phyloP scores from a whole-genome alignment of 2,113 vertebrate species.

The Campylomormyrus numenius region DNA sequence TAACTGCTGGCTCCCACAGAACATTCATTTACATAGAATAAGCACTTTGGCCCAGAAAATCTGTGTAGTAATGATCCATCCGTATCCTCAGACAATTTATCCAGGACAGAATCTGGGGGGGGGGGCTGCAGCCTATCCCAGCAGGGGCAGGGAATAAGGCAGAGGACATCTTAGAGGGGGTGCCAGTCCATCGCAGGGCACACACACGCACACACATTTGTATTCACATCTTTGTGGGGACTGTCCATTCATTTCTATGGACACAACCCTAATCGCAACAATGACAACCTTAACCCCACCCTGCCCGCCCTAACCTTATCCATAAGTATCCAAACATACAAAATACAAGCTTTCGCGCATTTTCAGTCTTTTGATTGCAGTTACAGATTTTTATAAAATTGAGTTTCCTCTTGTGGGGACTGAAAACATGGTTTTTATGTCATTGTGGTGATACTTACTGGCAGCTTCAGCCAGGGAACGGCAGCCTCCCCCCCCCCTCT shows the following conservation, averaged over 20 bases:
- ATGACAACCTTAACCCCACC: background rate
- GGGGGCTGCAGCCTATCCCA: background rate
- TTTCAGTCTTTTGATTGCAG: background rate
- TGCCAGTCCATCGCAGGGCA: background rate
- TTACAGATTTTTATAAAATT: background rate
- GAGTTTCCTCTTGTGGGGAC: too few species aligned
- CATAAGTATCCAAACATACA: background rate
- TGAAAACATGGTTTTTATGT: background rate
- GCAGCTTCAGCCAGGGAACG: background rate
- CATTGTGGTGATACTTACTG: background rate
- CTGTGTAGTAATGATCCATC: background rate
- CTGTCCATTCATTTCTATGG: background rate
- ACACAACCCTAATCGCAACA: background rate
- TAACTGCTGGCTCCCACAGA: background rate
- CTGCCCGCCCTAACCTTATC: background rate
- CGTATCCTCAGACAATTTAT: background rate
- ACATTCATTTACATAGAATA: background rate
- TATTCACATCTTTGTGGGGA: background rate
- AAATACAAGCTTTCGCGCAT: background rate
- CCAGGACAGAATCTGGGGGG: background rate
- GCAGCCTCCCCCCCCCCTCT: background rate
- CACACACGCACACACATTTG: background rate
- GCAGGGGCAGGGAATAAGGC: background rate
- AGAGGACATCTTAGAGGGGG: background rate
- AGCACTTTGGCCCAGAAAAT: background rate